Evolutionary conservation across 2,113 vertebrate genomes (phyloP), one percentile per base, ranked within the genome.

Genomic region (Gymnorhina tibicen): DNA sequence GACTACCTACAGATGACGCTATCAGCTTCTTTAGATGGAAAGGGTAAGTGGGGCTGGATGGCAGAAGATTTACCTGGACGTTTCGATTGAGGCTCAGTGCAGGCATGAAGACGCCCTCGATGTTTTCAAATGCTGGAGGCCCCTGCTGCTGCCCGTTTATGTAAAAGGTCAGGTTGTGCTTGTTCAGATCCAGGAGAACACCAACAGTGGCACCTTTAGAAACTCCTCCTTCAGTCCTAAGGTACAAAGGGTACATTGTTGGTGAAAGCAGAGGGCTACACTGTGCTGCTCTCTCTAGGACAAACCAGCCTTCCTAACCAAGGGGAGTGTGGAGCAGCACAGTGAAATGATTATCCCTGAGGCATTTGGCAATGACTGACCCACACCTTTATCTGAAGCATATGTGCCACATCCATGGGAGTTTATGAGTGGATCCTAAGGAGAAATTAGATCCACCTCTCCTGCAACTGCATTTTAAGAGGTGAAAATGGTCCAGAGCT

Each of bases 51-150:
- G 42, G 59, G 62, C 30, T 27, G 39, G 46, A 7, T 5, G 44
- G 59, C 42, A 66, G 66, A 35, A 70, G 72, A 49, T 94, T 87
- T 97, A 99, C 99, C 99, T 99, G 99, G 47, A 99, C 99, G 0
- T 99, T 99, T 91, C 99, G 98, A 95, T 99, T 99, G 98, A 99
- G 99, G 98, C 99, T 99, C 89, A 99, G 76, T 1, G 99, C 99
- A 8, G 99, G 99, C 97, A 99, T 99, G 92, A 99, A 99, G 86
- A 99, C 99, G 0, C 99, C 99, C 0, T 99, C 99, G 59, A 99
- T 87, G 56, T 98, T 99, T 94, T 99, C 99, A 74, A 99, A 99
- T 3, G 99, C 99, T 12, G 99, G 98, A 19, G 99, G 99, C 24
- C 99, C 99, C 28, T 99, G 99, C 97, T 99, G 99, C 97, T 99